Conservation (phyloP, 1,140 invertebrate species). For the Drosophila nigromelanica region DNA sequence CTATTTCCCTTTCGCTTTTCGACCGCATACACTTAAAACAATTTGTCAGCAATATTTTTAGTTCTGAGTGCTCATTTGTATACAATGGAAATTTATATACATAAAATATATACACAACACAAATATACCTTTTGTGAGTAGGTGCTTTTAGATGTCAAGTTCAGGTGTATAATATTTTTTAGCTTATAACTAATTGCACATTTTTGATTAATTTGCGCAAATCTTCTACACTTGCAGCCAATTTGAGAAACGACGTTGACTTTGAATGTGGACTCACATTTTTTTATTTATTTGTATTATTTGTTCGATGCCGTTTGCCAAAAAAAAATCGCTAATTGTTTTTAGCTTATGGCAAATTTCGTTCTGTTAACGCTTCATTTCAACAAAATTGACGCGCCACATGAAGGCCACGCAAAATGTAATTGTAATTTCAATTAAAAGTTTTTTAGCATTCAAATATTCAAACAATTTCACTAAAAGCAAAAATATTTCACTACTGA, state of each 20-base stretch:
- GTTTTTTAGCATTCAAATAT: slow-evolving; percentile 27
- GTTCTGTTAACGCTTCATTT: slow-evolving; percentile 46
- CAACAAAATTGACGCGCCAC: slow-evolving; percentile 45
- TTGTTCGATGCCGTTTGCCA: slow-evolving; percentile 27
- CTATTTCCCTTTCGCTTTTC: slow-evolving; percentile 64
- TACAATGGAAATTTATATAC: slow-evolving; percentile 30
- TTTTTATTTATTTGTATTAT: background rate
- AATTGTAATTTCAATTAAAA: slow-evolving; percentile 54
- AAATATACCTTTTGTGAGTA: slow-evolving; percentile 3
- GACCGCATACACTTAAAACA: slow-evolving; percentile 42
- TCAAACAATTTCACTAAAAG: slow-evolving; percentile 53
- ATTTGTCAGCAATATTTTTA: slow-evolving; percentile 57
- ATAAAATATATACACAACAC: background rate
- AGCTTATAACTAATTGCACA: slow-evolving; percentile 7
- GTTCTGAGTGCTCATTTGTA: slow-evolving; percentile 33
- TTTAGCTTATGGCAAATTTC: slow-evolving; percentile 32
- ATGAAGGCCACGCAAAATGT: slow-evolving; percentile 40
- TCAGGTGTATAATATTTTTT: slow-evolving; percentile 11
- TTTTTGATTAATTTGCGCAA: slow-evolving; percentile 31
- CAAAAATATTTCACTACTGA: slow-evolving; percentile 19
- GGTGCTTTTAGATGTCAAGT: slow-evolving; percentile 28
- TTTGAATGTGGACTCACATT: slow-evolving; percentile 1
- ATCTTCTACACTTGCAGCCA: slow-evolving; percentile 27
- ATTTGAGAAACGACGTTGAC: slow-evolving; percentile 37
- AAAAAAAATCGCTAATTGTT: slow-evolving; percentile 37